phyloP scores from a whole-genome alignment of 1,140 invertebrate species.

The Rhagoletis zephyria region DNA sequence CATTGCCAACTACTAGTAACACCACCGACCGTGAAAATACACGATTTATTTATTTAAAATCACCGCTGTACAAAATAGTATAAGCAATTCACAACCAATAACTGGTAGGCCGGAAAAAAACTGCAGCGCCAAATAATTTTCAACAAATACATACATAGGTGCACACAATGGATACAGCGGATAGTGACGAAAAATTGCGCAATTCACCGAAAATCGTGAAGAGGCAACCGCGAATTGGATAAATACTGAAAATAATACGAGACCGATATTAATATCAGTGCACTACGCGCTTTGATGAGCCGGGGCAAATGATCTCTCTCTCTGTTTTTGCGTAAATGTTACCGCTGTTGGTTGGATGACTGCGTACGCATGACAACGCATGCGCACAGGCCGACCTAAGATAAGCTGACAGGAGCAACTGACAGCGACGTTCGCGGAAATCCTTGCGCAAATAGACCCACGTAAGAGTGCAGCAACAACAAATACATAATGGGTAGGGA shows the following conservation, averaged over 20 bases:
- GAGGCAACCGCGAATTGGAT: neutral
- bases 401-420: neutral
- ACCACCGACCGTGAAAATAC: neutral
- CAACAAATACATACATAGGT: too few relatives aligned
- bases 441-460: constrained; percentile 41
- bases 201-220: neutral
- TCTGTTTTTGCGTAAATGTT: neutral
- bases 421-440: neutral
- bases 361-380: neutral
- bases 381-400: neutral
- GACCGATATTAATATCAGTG: neutral
- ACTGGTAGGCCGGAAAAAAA: neutral
- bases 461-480: neutral
- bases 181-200: constrained; percentile 37
- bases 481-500: neutral
- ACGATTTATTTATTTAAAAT: neutral
- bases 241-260: constrained; percentile 35
- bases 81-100: neutral
- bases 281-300: neutral
- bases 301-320: neutral
- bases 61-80: neutral
- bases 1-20: neutral
- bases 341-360: too few relatives aligned
- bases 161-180: neutral
- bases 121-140: neutral